These are phyloP conservation scores for Nasonia giraulti DNA, from an alignment of 1,140 invertebrate genomes.

Conservation along the genomic window DNA sequence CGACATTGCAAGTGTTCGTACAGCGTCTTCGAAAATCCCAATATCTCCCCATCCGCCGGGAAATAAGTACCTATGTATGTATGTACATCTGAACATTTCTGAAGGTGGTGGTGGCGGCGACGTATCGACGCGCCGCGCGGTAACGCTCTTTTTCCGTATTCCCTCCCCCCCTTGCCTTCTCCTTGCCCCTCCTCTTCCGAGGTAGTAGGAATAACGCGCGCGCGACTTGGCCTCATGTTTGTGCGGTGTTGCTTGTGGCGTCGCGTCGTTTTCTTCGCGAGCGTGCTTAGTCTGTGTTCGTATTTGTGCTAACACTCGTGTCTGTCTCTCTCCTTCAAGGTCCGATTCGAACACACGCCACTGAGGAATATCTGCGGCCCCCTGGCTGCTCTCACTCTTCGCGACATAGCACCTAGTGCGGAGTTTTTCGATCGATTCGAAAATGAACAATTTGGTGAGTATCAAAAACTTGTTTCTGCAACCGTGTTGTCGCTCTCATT, in stretches of 20 bases:
- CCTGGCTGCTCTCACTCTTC: neutral
- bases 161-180: too few relatives aligned
- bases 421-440: slow-evolving; percentile 28
- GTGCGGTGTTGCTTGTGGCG: neutral
- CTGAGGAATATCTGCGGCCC: slow-evolving; percentile 13
- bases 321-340: slow-evolving; percentile 36
- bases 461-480: neutral
- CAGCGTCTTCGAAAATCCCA: too few relatives aligned
- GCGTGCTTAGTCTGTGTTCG: neutral
- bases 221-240: neutral
- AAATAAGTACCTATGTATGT: too few relatives aligned
- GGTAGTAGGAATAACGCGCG: neutral
- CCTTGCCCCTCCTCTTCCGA: neutral
- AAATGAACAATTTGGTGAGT: slow-evolving; percentile 51
- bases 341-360: slow-evolving; percentile 31
- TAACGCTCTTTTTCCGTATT: neutral
- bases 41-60: neutral
- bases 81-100: slow-evolving; percentile 16
- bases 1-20: too few relatives aligned
- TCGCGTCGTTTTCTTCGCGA: slow-evolving; percentile 24
- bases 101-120: neutral
- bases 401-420: neutral
- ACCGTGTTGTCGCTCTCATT: neutral
- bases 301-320: neutral
- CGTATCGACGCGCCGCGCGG: slow-evolving; percentile 31